These are phyloP conservation scores for Fregetta grallaria DNA, from an alignment of 2,113 vertebrate genomes.

Conservation along the genomic window DNA sequence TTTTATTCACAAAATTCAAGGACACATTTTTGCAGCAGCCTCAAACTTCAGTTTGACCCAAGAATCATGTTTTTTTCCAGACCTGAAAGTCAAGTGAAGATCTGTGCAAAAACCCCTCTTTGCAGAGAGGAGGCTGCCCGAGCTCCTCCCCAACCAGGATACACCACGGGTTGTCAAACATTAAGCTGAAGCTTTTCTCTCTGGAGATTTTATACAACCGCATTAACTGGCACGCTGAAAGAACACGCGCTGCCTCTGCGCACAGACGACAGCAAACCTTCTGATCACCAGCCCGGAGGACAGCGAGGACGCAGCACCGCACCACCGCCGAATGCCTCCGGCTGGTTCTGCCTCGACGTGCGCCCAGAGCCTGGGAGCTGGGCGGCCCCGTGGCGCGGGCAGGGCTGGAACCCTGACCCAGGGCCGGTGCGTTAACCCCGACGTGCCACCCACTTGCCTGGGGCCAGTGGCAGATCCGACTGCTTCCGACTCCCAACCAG, in stretches of 20 bases:
- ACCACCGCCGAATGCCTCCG: background rate
- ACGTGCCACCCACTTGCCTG: background rate
- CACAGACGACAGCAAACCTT: background rate
- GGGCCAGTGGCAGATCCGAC: background rate
- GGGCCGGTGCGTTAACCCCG: background rate
- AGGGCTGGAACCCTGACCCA: background rate
- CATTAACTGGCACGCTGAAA: background rate
- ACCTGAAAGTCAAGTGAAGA: background rate
- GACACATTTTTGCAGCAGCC: background rate
- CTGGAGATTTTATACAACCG: background rate
- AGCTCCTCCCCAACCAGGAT: background rate
- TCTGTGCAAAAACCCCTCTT: background rate
- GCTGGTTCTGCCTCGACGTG: no score
- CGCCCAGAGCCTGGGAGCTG: rapidly evolving
- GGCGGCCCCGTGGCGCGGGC: background rate
- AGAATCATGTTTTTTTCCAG: background rate
- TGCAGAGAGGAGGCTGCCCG: background rate
- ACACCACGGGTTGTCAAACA: background rate
- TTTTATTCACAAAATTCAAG: background rate
- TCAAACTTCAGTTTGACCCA: background rate
- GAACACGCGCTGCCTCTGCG: background rate
- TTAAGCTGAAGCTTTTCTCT: background rate
- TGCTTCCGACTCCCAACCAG: background rate
- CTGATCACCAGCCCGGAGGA: background rate
- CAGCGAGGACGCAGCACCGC: rapidly evolving